Evolutionary conservation across 2,888 invertebrate species (phyloP), one percentile per base, ranked within the genome.

Genomic region (Drosophila lutescens): DNA sequence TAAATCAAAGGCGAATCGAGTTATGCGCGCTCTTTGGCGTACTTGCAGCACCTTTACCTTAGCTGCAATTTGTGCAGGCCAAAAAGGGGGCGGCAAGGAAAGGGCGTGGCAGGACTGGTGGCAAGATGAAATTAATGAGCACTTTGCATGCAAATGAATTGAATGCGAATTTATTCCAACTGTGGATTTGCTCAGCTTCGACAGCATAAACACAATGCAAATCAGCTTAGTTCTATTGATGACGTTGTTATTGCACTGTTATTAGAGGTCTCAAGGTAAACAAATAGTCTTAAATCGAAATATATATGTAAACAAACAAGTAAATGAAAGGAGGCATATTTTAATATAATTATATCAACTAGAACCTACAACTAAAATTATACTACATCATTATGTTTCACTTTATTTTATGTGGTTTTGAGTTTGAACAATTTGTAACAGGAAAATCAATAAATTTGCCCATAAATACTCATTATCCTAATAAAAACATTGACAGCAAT

Each of bases 1-100:
- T 89, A 85, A 85, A 89, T 85, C 88, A 88, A 72, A 89, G 57
- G 59, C 60, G 58, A 84, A 86, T 82, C 73, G 76, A 84, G 78
- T 75, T 88, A 86, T 84, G 78, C 70, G 76, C 85, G 61, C 87
- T 68, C 78, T 70, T 80, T 83, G 61, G 53, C 51, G 75, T 72
- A 74, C 32, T 69, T 79, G 72, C 80, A 80, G 49, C 76, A 71
- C 62, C 51, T 76, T 74, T 54, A 13, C 60, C 60, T 67, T 54
- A 4, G 63, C 60, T 67, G 58, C 80, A 65, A 69, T 46, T 59
- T 20, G n/a, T 23, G 34, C 23, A 17, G 30, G 12, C 10, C 12
- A 30, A 30, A 10, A 47, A 47, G 10, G 6, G 30, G 47, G 47
- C 7, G 38, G 41, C 7, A 13, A 26, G 26, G 46, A 9, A 26